These are phyloP conservation scores for Mesocentrotus franciscanus DNA, from an alignment of 53 echinoderm and acorn worm species.

Conservation along the genomic window DNA sequence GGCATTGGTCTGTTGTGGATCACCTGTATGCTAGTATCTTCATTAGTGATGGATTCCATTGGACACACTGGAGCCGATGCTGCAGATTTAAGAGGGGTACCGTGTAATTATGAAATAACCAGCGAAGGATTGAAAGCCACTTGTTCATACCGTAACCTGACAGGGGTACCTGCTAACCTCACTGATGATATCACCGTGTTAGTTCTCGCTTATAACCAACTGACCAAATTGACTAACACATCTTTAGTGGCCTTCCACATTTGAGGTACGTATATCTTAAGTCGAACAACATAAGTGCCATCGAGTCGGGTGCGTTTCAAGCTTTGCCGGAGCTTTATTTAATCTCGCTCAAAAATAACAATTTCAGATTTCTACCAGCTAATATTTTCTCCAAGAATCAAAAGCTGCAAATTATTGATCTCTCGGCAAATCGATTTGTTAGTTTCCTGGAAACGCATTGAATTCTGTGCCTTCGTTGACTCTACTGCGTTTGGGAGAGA, in stretches of 20 bases:
- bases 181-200: no score
- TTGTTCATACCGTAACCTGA: conserved; percentile 27
- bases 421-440: neutral
- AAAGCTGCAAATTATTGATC: conserved; percentile 11
- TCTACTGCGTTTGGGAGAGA: neutral
- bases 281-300: neutral
- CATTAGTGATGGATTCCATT: neutral
- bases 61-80: neutral
- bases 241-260: conserved; percentile 14
- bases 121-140: neutral
- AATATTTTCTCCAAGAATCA: neutral
- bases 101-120: neutral
- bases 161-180: neutral
- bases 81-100: no score
- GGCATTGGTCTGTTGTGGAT: neutral
- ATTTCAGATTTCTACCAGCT: neutral
- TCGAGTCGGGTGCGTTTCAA: conserved; percentile 5
- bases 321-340: neutral
- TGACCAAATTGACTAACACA: neutral
- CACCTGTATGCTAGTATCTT: neutral
- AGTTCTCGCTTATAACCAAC: conserved; percentile 10
- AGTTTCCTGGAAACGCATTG: conserved; percentile 26
- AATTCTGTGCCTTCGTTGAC: neutral
- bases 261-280: neutral
- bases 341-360: neutral